These are phyloP conservation scores for Trochalopteron elliotii DNA, from an alignment of 2,113 vertebrate genomes.

Conservation along the genomic window DNA sequence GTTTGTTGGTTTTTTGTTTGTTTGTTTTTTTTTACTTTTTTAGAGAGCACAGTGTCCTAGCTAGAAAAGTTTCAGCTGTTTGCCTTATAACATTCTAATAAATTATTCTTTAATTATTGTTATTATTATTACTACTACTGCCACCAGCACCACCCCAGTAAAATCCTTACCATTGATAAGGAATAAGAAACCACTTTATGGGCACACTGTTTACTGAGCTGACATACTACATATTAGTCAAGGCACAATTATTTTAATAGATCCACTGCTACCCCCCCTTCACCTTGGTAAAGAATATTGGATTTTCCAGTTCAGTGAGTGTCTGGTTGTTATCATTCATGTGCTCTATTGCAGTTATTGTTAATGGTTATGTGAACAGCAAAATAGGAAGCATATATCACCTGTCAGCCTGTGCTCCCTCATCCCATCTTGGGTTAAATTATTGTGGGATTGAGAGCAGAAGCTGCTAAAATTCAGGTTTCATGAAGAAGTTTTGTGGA, in stretches of 20 bases:
- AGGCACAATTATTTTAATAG: not conserved
- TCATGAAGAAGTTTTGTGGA: not conserved
- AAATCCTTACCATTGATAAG: not conserved
- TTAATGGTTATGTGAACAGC: slow-evolving; percentile 8
- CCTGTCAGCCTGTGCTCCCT: not conserved
- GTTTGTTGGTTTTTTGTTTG: too few species aligned
- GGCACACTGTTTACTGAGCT: not conserved
- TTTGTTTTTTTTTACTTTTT: not conserved
- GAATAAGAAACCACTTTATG: not conserved
- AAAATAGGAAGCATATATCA: not conserved
- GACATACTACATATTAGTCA: not conserved
- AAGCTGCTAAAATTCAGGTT: not conserved
- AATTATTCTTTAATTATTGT: not conserved
- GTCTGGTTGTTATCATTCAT: not conserved
- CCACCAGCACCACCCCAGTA: slow-evolving; percentile 10
- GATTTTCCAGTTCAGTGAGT: not conserved
- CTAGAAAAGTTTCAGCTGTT: not conserved
- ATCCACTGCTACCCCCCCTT: not conserved
- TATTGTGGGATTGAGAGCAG: not conserved
- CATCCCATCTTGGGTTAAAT: not conserved
- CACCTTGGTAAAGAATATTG: not conserved
- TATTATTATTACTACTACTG: not conserved
- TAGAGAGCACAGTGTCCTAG: not conserved
- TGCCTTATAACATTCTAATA: not conserved
- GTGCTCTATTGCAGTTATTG: not conserved